Conservation (phyloP, 2,113 vertebrate species). For the Hemibagrus wyckioides region DNA sequence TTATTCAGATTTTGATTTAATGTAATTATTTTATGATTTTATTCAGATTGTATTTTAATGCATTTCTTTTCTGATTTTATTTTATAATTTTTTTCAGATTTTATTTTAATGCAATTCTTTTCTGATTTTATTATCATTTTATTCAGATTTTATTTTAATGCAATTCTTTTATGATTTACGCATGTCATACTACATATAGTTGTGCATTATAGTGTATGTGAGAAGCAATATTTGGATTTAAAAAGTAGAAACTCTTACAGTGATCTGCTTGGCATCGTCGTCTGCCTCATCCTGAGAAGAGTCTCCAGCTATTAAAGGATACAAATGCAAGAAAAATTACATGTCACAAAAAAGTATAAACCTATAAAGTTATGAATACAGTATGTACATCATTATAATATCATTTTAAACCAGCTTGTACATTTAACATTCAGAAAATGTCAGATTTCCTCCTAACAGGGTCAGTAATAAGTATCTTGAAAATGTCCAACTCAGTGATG, state of each 20-base stretch:
- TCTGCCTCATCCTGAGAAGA: slow-evolving; percentile 97
- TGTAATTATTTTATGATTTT: too few relatives aligned
- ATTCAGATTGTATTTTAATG: too few relatives aligned
- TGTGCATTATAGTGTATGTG: too few relatives aligned
- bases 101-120: too few relatives aligned
- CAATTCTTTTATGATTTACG: too few relatives aligned
- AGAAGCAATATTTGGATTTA: too few relatives aligned
- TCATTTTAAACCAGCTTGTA: background rate
- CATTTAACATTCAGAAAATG: background rate
- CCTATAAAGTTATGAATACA: background rate
- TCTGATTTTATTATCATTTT: too few relatives aligned
- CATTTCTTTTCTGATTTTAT: too few relatives aligned
- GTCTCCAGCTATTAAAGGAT: slow-evolving; percentile 83
- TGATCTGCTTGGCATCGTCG: slow-evolving; percentile 94
- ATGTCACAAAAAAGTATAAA: background rate
- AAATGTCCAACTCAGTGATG: background rate
- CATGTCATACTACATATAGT: too few relatives aligned
- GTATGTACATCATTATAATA: background rate
- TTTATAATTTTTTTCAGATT: too few relatives aligned
- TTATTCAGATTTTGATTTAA: too few relatives aligned
- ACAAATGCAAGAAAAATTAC: background rate
- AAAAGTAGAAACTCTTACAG: slow-evolving; percentile 71
- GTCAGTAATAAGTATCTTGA: background rate
- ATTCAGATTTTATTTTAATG: too few relatives aligned
- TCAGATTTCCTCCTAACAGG: background rate